Percentiles rank a stretch among this genome's conserved stretches.
Conservation (phyloP, 2,888 invertebrate genomes). For the Seira ritae region DNA sequence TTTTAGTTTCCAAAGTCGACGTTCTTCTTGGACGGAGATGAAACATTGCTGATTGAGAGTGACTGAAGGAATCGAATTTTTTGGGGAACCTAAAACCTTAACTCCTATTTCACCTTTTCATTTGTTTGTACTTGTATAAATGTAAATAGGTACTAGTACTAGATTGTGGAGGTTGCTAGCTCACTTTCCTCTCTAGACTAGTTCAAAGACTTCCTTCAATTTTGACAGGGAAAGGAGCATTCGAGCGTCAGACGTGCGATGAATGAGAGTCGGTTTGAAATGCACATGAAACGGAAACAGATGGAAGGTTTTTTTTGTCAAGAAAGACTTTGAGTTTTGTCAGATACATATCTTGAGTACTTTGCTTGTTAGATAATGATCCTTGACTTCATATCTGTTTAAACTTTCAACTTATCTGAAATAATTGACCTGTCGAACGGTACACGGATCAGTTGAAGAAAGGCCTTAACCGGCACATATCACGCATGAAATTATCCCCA, state of each 20-base stretch:
- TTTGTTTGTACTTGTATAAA: constrained; percentile 12
- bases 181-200: not conserved
- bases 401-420: too few relatives aligned
- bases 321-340: too few relatives aligned
- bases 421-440: too few relatives aligned
- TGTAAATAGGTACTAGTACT: not conserved
- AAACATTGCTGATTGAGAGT: constrained; percentile 55
- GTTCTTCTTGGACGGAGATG: constrained; percentile 15
- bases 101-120: not conserved
- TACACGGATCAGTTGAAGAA: too few relatives aligned
- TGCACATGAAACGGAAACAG: not conserved
- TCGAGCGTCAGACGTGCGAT: not conserved
- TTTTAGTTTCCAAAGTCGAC: not conserved
- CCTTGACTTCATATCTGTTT: too few relatives aligned
- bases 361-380: too few relatives aligned
- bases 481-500: too few relatives aligned
- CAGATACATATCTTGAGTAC: too few relatives aligned
- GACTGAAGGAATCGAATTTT: constrained; percentile 49
- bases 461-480: too few relatives aligned
- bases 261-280: not conserved
- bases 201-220: not conserved
- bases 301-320: not conserved
- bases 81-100: too few relatives aligned
- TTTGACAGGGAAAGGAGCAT: not conserved
- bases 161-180: too few relatives aligned